Conservation (phyloP, 1,140 invertebrate species). For the Cydia strobilella region DNA sequence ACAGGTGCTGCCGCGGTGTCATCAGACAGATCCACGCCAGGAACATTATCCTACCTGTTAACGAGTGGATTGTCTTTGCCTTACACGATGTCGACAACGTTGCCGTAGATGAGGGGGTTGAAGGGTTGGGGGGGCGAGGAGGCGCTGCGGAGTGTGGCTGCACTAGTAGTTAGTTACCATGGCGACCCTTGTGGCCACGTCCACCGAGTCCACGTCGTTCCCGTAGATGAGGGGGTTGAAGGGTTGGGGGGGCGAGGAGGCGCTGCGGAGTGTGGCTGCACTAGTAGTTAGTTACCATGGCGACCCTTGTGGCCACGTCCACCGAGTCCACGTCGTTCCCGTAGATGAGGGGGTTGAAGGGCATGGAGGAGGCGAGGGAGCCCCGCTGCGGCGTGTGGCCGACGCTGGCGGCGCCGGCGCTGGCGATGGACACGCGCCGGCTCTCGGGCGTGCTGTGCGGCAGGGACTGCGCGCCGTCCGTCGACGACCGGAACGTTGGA, state of each 20-base stretch:
- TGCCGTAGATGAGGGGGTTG: constrained; percentile 96
- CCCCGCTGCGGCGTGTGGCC: constrained; percentile 55
- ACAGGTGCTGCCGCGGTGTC: constrained; percentile 74
- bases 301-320: constrained; percentile 98
- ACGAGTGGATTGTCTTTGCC: too few relatives aligned
- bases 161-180: constrained; percentile 86
- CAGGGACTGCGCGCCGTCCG: constrained; percentile 46
- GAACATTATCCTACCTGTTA: too few relatives aligned
- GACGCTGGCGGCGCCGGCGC: constrained; percentile 46
- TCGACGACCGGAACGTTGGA: constrained; percentile 46
- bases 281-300: constrained; percentile 88
- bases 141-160: constrained; percentile 53
- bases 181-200: constrained; percentile 98
- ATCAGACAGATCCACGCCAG: too few relatives aligned
- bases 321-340: constrained; percentile 98
- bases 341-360: constrained; percentile 93
- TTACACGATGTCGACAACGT: constrained; percentile 98
- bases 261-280: constrained; percentile 51
- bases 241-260: constrained; percentile 61
- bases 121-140: too few relatives aligned
- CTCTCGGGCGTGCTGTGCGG: constrained; percentile 68
- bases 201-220: constrained; percentile 98
- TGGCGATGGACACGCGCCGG: constrained; percentile 60
- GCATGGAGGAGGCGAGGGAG: constrained; percentile 65
- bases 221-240: constrained; percentile 95